These are phyloP conservation scores for Drosophila guanche DNA, from an alignment of 1,140 invertebrate species.

Conservation along the genomic window DNA sequence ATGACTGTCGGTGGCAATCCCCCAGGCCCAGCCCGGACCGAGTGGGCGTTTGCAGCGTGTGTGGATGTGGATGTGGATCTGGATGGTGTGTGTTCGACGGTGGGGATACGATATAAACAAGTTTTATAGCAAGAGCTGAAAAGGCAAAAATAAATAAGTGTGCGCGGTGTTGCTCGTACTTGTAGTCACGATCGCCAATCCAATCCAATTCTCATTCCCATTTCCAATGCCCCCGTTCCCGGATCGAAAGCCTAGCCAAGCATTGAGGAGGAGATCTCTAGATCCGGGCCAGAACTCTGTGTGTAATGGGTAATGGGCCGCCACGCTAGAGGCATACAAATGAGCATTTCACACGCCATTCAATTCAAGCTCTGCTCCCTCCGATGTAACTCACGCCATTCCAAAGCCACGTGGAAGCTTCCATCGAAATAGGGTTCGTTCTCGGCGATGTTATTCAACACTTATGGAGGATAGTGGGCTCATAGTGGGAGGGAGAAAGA, in stretches of 20 bases:
- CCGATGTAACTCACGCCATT: too few species aligned
- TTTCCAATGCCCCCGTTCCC: conserved; percentile 9
- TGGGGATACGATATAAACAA: conserved; percentile 52
- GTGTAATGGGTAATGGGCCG: background rate
- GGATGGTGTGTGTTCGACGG: conserved; percentile 1
- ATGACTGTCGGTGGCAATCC: conserved; percentile 34
- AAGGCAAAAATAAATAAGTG: conserved; percentile 27
- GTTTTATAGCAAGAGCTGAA: conserved; percentile 56
- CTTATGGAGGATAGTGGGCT: too few species aligned
- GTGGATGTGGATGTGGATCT: conserved; percentile 20
- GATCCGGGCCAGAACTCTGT: conserved; percentile 30
- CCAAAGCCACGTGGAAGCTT: too few species aligned
- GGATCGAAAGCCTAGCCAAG: conserved; percentile 19
- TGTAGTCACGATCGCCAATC: conserved; percentile 57
- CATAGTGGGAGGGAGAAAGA: conserved; percentile 20
- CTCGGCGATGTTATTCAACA: too few species aligned
- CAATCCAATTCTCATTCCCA: too few species aligned
- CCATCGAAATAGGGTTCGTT: too few species aligned
- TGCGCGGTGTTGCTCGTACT: conserved; percentile 13
- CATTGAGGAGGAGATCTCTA: conserved; percentile 33
- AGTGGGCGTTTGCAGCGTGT: conserved; percentile 45
- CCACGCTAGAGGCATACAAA: conserved; percentile 60
- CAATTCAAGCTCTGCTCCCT: conserved; percentile 11
- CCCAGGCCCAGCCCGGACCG: conserved; percentile 34
- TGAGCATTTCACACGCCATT: conserved; percentile 45